These are phyloP conservation scores for Bovichtus variegatus DNA, from an alignment of 2,797 vertebrate genomes.

Conservation along the genomic window DNA sequence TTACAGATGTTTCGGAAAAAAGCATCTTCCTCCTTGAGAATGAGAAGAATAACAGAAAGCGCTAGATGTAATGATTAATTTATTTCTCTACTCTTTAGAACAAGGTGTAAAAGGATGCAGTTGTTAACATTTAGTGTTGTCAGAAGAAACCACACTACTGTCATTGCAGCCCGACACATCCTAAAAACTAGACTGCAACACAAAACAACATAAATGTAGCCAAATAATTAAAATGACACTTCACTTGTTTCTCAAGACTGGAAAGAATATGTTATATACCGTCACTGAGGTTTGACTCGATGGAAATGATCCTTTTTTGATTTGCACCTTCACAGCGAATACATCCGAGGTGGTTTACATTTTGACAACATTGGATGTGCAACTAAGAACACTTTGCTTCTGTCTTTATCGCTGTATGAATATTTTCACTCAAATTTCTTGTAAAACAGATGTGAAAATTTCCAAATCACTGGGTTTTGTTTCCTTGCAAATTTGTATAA, in stretches of 20 bases:
- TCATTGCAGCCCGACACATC: background rate
- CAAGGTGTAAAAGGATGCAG: conserved; percentile 55
- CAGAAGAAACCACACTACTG: conserved; percentile 68
- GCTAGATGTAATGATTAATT: conserved; percentile 83
- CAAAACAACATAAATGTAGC: background rate
- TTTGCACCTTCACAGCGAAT: conserved; percentile 3
- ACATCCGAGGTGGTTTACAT: conserved; percentile 61
- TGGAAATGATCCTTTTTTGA: conserved; percentile 7
- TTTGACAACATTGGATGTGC: conserved; percentile 71
- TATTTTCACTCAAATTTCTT: conserved; percentile 17
- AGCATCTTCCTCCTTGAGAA: conserved; percentile 87
- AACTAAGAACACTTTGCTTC: conserved; percentile 48
- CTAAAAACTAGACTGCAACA: background rate
- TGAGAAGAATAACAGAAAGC: conserved; percentile 87
- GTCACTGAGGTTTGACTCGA: background rate
- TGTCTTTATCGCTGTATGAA: conserved; percentile 39
- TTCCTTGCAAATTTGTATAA: conserved; percentile 3
- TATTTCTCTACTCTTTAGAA: conserved; percentile 72
- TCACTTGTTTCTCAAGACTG: background rate
- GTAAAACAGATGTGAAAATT: background rate
- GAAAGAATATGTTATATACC: background rate
- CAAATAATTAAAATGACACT: background rate
- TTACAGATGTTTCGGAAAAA: conserved; percentile 89
- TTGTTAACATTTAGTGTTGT: conserved; percentile 64
- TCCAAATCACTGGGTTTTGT: conserved; percentile 8